phyloP scores from a whole-genome alignment of 2,797 vertebrate species.

The Paguma larvata region DNA sequence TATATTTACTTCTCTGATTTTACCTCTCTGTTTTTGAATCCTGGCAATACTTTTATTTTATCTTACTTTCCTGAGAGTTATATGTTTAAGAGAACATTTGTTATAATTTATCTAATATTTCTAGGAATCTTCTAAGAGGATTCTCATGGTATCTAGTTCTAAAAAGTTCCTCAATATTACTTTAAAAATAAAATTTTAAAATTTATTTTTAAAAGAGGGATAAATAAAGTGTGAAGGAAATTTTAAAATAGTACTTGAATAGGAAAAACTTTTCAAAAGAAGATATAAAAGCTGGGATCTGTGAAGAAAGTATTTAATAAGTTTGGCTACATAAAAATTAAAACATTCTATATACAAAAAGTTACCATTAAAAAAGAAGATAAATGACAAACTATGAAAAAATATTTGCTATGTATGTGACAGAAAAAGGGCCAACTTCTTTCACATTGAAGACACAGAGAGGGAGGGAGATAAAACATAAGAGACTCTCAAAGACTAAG shows the following conservation, averaged over 20 bases:
- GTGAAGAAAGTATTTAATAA: conserved; percentile 32
- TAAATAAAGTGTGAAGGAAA: not conserved
- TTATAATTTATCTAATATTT: conserved; percentile 50
- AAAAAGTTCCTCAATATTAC: not conserved
- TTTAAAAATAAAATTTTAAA: conserved; percentile 50
- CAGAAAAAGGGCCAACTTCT: conserved; percentile 55
- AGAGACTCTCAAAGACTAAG: too few relatives aligned
- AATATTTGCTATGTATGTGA: conserved; percentile 31
- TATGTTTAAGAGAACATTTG: not conserved
- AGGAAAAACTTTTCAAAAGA: not conserved
- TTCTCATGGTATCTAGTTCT: not conserved
- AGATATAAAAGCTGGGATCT: conserved; percentile 6
- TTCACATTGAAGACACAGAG: conserved; percentile 64
- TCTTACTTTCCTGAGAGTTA: not conserved
- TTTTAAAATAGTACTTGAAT: not conserved
- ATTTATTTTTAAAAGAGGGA: not conserved
- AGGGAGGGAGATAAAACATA: too few relatives aligned
- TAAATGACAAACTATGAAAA: conserved; percentile 51
- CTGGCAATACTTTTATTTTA: not conserved
- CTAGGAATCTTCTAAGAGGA: not conserved
- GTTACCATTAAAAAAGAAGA: not conserved
- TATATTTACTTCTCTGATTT: not conserved
- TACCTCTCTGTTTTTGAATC: not conserved
- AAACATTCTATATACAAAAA: conserved; percentile 35
- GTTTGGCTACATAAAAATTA: conserved; percentile 59